Evolutionary conservation across 1,140 invertebrate genomes (phyloP).

Genomic region (Brachionus plicatilis): DNA sequence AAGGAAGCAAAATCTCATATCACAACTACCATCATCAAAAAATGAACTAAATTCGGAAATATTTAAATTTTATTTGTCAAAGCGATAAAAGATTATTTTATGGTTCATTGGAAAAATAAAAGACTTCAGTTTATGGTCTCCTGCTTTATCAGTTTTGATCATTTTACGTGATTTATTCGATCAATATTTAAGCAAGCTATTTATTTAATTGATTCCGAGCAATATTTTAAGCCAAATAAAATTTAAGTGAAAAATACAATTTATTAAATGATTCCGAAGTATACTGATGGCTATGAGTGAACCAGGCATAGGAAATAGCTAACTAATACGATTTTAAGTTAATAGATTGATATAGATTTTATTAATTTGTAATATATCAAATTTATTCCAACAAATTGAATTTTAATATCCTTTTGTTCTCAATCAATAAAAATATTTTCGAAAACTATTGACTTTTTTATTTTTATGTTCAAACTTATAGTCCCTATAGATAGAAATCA

Average conservation of each 20-base stretch:
- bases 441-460: not conserved
- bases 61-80: not conserved
- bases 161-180: not conserved
- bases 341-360: not conserved
- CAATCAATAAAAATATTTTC: not conserved
- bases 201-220: not conserved
- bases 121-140: not conserved
- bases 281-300: not conserved
- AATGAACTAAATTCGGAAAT: conserved; percentile 11
- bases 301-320: not conserved
- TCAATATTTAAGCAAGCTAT: not conserved
- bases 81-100: not conserved
- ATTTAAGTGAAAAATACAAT: not conserved
- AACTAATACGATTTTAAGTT: not conserved
- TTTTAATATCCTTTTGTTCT: conserved; percentile 22
- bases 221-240: not conserved
- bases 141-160: not conserved
- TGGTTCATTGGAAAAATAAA: not conserved
- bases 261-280: not conserved
- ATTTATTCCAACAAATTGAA: conserved; percentile 4
- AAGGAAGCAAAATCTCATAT: not conserved
- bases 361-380: conserved; percentile 31
- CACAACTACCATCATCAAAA: not conserved
- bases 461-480: not conserved
- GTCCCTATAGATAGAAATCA: not conserved